These are phyloP conservation scores for Scaptomyza cyrtandrae DNA, from an alignment of 2,888 invertebrate genomes.

Conservation along the genomic window DNA sequence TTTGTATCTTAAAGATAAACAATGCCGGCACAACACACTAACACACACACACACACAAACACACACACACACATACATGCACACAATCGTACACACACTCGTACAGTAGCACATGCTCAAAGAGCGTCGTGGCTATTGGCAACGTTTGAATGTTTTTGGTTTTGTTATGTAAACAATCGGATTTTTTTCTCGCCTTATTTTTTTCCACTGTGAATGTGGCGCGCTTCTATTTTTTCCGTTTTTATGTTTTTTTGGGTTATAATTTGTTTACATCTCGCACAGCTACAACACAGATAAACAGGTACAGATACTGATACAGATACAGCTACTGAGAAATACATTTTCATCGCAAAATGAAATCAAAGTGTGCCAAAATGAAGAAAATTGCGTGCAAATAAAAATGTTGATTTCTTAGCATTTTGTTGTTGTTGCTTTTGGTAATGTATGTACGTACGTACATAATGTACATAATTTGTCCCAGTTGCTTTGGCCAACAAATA, in stretches of 20 bases:
- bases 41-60: conserved; percentile 15
- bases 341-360: conserved; percentile 46
- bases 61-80: conserved; percentile 17
- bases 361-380: conserved; percentile 67
- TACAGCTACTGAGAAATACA: conserved; percentile 10
- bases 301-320: conserved; percentile 17
- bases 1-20: conserved; percentile 78
- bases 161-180: conserved; percentile 78
- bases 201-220: conserved; percentile 16
- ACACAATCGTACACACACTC: conserved; percentile 16
- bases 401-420: conserved; percentile 18
- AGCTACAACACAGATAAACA: conserved; percentile 19
- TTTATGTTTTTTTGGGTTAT: conserved; percentile 42
- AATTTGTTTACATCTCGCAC: conserved; percentile 74
- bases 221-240: conserved; percentile 24
- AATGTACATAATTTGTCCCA: conserved; percentile 36
- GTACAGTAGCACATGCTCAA: conserved; percentile 3
- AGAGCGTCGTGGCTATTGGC: conserved; percentile 57
- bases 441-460: conserved; percentile 28
- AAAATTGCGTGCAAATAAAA: conserved; percentile 70
- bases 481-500: conserved; percentile 49
- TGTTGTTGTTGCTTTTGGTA: too few relatives aligned
- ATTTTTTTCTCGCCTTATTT: conserved; percentile 31
- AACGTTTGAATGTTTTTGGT: conserved; percentile 57
- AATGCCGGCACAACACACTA: conserved; percentile 76